Base-by-base conservation (phyloP, 1,140 invertebrate genomes). In the Sitophilus oryzae region DNA sequence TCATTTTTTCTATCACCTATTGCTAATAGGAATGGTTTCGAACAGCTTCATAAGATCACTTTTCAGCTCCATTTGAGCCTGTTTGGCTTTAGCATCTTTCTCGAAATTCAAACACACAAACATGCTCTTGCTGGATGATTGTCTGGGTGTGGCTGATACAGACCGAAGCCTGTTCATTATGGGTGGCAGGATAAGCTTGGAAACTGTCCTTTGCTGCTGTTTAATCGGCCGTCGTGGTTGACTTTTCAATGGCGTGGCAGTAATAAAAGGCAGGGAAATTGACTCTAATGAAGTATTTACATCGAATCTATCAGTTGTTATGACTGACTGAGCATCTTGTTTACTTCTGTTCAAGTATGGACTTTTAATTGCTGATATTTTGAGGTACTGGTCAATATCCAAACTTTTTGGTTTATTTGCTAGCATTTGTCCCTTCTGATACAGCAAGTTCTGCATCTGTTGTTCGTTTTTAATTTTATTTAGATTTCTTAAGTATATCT, bases 91-190 rank as follows among this genome's bases (percentile, higher is more conserved):
- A 1, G 14, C 4, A 30, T 56, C 41, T 14, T 43, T 49, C 19
- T 34, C 23, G 35, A 30, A 46, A 35, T 46, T 46, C 11, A 44
- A 6, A 20, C 22, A 14, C 1, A 34, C 40, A 43, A 25, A 56
- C 38, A 49, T 49, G 15, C 38, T 56, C 44, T 44, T 49, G 41
- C 40, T 57, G 21, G 48, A 37, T 21, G 48, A 20, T 38, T 57
- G 41, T 46, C 58, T 50, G 14, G 62, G 62, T 14, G 58, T 60
- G 5, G 62, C 62, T 15, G 62, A 64, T 35, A 64, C 53, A 14
- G 63, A 63, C 19, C 61, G 45, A 46, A 52, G 58, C 55, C 25
- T 56, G 14, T 42, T 57, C 15, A 57, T 51, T 38, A 65, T 65
- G 11, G 63, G 63, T 10, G 63, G 63, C 42, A 65, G 50, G 43